phyloP scores from a whole-genome alignment of 2,888 invertebrate species.

The Trichopria drosophilae region DNA sequence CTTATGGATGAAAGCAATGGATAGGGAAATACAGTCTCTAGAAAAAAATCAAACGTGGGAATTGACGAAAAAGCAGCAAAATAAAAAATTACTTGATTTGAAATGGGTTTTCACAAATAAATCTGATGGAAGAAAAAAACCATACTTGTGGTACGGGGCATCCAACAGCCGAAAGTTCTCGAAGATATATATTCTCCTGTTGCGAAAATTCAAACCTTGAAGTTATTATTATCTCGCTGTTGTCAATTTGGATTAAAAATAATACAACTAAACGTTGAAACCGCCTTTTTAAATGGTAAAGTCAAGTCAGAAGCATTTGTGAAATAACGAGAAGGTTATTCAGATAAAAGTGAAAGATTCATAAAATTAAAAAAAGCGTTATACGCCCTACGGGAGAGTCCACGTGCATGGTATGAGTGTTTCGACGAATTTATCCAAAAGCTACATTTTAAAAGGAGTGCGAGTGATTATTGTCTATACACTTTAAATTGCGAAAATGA shows the following conservation, averaged over 20 bases:
- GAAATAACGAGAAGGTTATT: too few relatives aligned
- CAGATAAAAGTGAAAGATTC: neutral
- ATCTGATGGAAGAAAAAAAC: neutral
- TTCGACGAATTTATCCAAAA: too few relatives aligned
- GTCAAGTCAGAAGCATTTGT: too few relatives aligned
- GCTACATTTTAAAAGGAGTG: too few relatives aligned
- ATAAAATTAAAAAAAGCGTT: conserved; percentile 4
- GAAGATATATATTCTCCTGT: conserved; percentile 1
- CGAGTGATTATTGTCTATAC: too few relatives aligned
- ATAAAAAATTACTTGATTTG: neutral
- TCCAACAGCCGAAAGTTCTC: neutral
- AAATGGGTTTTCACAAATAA: neutral
- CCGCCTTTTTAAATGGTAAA: too few relatives aligned
- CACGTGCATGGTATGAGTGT: conserved; percentile 19
- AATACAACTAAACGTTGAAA: too few relatives aligned
- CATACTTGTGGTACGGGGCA: neutral
- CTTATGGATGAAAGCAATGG: neutral
- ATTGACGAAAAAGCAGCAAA: neutral
- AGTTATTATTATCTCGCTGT: neutral
- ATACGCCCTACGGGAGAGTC: conserved; percentile 12
- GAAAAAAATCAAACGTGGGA: conserved; percentile 1
- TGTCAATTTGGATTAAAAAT: too few relatives aligned
- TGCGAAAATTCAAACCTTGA: neutral
- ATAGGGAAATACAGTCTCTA: neutral
- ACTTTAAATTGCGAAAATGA: too few relatives aligned